phyloP scores from a whole-genome alignment of 2,888 invertebrate genomes.

The Pollenia griseotomentosa region DNA sequence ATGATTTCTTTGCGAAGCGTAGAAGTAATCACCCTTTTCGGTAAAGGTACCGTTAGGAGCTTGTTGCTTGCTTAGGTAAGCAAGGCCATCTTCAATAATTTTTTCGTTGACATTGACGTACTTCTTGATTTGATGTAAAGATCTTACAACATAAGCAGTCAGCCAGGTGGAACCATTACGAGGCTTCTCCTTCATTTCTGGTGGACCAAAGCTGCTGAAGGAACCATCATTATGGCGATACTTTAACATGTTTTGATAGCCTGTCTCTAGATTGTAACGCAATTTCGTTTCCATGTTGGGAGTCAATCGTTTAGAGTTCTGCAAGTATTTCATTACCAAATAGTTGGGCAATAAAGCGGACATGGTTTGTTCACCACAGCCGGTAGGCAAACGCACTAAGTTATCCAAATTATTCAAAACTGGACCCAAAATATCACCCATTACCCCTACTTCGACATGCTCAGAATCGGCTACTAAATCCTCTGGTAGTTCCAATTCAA shows the following conservation, averaged over 20 bases:
- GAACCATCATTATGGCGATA: conserved; percentile 95
- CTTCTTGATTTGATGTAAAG: conserved; percentile 88
- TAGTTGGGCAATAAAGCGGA: conserved; percentile 89
- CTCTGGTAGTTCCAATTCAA: conserved; percentile 90
- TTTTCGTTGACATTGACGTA: conserved; percentile 89
- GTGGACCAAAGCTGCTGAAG: conserved; percentile 91
- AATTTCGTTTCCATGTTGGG: conserved; percentile 87
- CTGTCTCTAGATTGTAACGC: conserved; percentile 88
- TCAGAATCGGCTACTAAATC: conserved; percentile 88
- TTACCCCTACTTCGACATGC: conserved; percentile 86
- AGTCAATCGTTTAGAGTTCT: conserved; percentile 86
- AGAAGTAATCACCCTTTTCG: conserved; percentile 89
- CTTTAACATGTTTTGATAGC: conserved; percentile 95
- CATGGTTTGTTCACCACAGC: conserved; percentile 91
- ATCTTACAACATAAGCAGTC: conserved; percentile 92
- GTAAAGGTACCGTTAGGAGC: conserved; percentile 90
- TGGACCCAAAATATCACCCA: conserved; percentile 87
- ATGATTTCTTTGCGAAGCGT: conserved; percentile 88
- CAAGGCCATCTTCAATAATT: conserved; percentile 87
- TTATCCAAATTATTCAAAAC: conserved; percentile 87
- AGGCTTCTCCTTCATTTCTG: conserved; percentile 79
- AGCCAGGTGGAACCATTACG: conserved; percentile 90
- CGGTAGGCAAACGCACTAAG: conserved; percentile 87
- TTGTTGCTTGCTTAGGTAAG: conserved; percentile 90
- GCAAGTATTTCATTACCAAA: conserved; percentile 92